phyloP scores from a whole-genome alignment of 2,888 invertebrate genomes.

The Penaeus monodon region DNA sequence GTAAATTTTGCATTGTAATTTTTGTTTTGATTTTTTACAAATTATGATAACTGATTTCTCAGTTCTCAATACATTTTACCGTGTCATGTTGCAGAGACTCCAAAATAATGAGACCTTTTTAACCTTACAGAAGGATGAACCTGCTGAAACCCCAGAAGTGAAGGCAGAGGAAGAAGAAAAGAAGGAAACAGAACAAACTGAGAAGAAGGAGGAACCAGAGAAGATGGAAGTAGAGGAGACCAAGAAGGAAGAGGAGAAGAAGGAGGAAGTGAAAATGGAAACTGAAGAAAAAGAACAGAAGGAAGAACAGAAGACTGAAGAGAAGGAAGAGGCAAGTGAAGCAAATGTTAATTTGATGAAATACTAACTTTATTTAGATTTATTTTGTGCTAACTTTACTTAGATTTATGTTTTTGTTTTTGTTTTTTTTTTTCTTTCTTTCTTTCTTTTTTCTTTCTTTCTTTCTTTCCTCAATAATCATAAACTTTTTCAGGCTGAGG shows the following conservation, averaged over 20 bases:
- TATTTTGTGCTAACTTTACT: background rate
- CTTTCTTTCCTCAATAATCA: no score
- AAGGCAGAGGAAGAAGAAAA: conserved; percentile 61
- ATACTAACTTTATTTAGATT: background rate
- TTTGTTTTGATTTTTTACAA: background rate
- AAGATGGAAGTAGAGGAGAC: conserved; percentile 29
- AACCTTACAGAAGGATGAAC: conserved; percentile 61
- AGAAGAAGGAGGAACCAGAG: conserved; percentile 49
- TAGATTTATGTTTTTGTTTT: background rate
- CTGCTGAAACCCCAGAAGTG: conserved; percentile 65
- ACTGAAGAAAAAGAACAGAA: conserved; percentile 66
- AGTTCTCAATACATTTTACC: no score
- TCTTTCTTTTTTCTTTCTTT: background rate
- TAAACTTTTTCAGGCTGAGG: conserved; percentile 65
- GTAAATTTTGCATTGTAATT: conserved; percentile 14
- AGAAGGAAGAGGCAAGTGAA: conserved; percentile 1
- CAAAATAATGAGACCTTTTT: background rate
- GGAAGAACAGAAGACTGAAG: conserved; percentile 66
- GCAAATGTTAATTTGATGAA: background rate
- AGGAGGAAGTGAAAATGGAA: conserved; percentile 65
- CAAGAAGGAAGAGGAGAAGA: conserved; percentile 33
- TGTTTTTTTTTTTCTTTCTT: background rate
- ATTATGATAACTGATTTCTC: background rate
- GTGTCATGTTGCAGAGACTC: background rate
- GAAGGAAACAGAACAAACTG: conserved; percentile 44